Evolutionary conservation across 1,140 invertebrate species (phyloP).

Genomic region (Neomicropteryx cornuta): DNA sequence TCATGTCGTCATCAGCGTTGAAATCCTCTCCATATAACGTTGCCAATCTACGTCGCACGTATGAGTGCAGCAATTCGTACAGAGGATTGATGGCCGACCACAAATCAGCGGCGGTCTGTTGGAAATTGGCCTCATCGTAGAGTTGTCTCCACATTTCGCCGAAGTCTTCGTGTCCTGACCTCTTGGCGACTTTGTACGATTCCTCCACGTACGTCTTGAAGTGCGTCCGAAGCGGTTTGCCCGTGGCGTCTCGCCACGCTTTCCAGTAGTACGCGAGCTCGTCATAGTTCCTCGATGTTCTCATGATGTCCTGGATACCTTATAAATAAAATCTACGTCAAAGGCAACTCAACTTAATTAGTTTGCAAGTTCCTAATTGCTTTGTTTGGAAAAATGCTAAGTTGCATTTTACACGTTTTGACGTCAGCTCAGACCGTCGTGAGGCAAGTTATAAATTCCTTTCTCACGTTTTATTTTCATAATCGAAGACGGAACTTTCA

Average conservation of each 20-base stretch:
- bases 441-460: too few relatives aligned
- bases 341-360: too few relatives aligned
- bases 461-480: too few relatives aligned
- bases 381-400: too few relatives aligned
- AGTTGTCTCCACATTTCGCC: slow-evolving; percentile 49
- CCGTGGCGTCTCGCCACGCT: slow-evolving; percentile 45
- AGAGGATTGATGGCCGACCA: slow-evolving; percentile 68
- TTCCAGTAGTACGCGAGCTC: slow-evolving; percentile 49
- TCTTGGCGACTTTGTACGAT: slow-evolving; percentile 48
- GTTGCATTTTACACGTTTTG: too few relatives aligned
- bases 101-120: slow-evolving; percentile 41
- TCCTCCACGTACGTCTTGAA: slow-evolving; percentile 48
- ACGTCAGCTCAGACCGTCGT: too few relatives aligned
- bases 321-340: too few relatives aligned
- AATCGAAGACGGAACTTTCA: too few relatives aligned
- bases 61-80: slow-evolving; percentile 68
- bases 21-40: slow-evolving; percentile 49
- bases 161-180: slow-evolving; percentile 44
- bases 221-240: slow-evolving; percentile 44
- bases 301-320: slow-evolving; percentile 25
- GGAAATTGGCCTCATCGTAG: slow-evolving; percentile 44
- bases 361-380: too few relatives aligned
- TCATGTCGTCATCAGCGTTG: slow-evolving; percentile 47
- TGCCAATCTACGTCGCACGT: slow-evolving; percentile 56
- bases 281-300: slow-evolving; percentile 29